These are phyloP conservation scores for Tiliqua scincoides DNA, from an alignment of 2,113 vertebrate species.

Conservation along the genomic window DNA sequence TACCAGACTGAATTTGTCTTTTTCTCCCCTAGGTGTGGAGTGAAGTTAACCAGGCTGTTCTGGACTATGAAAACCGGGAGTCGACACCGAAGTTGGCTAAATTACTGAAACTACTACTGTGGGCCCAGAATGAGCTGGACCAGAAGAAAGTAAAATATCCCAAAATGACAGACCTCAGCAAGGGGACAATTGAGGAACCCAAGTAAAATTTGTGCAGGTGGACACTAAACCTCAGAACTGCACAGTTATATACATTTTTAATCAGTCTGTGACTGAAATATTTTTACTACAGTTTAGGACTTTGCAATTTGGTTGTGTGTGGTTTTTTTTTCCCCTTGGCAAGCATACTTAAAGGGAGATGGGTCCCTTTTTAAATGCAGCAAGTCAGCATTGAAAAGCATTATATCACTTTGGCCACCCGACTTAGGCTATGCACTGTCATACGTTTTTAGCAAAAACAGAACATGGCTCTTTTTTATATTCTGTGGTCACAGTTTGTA, in stretches of 20 bases:
- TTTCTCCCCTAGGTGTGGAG: slow-evolving; percentile 90
- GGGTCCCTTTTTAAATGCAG: slow-evolving; percentile 71
- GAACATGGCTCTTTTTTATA: slow-evolving; percentile 33
- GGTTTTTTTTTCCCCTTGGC: slow-evolving; percentile 58
- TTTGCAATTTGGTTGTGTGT: slow-evolving; percentile 62
- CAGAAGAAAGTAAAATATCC: slow-evolving; percentile 99
- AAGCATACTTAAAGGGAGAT: slow-evolving; percentile 71
- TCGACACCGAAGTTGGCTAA: slow-evolving; percentile 98
- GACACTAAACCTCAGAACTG: slow-evolving; percentile 57
- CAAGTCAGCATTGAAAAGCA: slow-evolving; percentile 66
- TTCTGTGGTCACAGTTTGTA: slow-evolving; percentile 55
- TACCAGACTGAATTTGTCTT: neutral
- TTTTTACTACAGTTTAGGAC: slow-evolving; percentile 74
- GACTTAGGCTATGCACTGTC: slow-evolving; percentile 71
- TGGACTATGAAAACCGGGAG: slow-evolving; percentile 93
- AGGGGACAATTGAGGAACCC: slow-evolving; percentile 95
- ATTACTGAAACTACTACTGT: slow-evolving; percentile 95
- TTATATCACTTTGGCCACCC: slow-evolving; percentile 71
- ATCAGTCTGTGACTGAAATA: slow-evolving; percentile 75
- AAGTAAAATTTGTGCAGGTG: slow-evolving; percentile 83
- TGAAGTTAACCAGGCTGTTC: slow-evolving; percentile 97
- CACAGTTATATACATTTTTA: slow-evolving; percentile 67
- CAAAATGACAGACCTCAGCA: slow-evolving; percentile 99
- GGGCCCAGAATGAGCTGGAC: slow-evolving; percentile 99
- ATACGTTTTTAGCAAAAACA: slow-evolving; percentile 65